Evolutionary conservation across 1,140 invertebrate species (phyloP).

Genomic region (Cylas formicarius): DNA sequence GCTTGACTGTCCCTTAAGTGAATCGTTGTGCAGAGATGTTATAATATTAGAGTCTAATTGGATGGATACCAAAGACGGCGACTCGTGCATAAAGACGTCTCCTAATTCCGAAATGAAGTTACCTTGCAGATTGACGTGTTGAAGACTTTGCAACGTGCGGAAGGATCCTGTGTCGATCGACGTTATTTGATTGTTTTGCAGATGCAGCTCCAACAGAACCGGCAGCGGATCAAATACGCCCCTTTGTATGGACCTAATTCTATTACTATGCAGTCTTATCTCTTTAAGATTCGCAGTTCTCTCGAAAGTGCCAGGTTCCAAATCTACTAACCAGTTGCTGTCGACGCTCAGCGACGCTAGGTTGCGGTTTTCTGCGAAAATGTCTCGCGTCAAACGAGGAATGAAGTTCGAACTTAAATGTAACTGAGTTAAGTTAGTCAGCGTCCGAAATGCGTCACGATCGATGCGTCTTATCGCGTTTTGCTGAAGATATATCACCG

Average conservation of each 20-base stretch:
- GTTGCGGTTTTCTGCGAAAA: conserved; percentile 66
- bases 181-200: conserved; percentile 79
- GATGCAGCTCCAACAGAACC: conserved; percentile 71
- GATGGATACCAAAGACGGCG: conserved; percentile 72
- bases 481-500: conserved; percentile 78
- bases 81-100: conserved; percentile 70
- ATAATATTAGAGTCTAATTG: conserved; percentile 80
- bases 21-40: conserved; percentile 66
- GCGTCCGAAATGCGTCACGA: conserved; percentile 59
- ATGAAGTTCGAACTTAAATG: conserved; percentile 84
- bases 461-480: conserved; percentile 77
- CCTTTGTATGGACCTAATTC: conserved; percentile 62
- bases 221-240: conserved; percentile 76
- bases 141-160: conserved; percentile 70
- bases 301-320: conserved; percentile 73
- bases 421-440: conserved; percentile 70
- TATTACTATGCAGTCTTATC: conserved; percentile 82
- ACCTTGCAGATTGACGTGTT: conserved; percentile 81
- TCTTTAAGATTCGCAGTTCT: conserved; percentile 67
- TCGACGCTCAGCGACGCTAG: conserved; percentile 81
- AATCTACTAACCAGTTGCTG: conserved; percentile 76
- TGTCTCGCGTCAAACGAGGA: conserved; percentile 60
- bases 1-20: conserved; percentile 67
- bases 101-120: conserved; percentile 69
- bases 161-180: conserved; percentile 78